Evolutionary conservation across 1,140 invertebrate species (phyloP).

Genomic region (Acromyrmex charruanus): DNA sequence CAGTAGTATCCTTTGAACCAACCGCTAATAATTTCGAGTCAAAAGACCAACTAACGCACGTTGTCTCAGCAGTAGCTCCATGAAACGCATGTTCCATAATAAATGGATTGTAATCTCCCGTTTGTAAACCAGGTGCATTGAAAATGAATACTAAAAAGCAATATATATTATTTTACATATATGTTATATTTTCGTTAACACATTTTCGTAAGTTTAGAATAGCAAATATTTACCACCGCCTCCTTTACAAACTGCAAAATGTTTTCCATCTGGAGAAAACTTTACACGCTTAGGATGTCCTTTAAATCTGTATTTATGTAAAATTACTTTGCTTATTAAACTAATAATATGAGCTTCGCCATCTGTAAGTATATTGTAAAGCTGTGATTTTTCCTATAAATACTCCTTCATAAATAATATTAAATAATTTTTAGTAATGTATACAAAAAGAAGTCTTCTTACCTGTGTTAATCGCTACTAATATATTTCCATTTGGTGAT

Average conservation of each 20-base stretch:
- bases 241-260: conserved; percentile 96
- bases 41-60: conserved; percentile 95
- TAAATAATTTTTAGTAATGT: conserved; percentile 35
- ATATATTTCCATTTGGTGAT: conserved; percentile 94
- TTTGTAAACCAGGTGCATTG: conserved; percentile 92
- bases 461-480: conserved; percentile 97
- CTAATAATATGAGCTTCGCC: conserved; percentile 96
- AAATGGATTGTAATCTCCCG: conserved; percentile 95
- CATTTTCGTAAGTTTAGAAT: conserved; percentile 40
- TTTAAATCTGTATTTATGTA: conserved; percentile 95
- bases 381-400: conserved; percentile 17
- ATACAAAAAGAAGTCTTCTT: conserved; percentile 77
- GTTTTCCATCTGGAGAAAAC: conserved; percentile 98
- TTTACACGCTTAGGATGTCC: conserved; percentile 91
- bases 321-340: conserved; percentile 93
- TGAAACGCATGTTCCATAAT: conserved; percentile 94
- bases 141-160: conserved; percentile 92
- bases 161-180: conserved; percentile 34
- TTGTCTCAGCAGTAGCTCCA: conserved; percentile 93
- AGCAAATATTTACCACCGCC: conserved; percentile 89
- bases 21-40: conserved; percentile 95
- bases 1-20: conserved; percentile 95
- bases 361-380: conserved; percentile 87
- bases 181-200: conserved; percentile 52
- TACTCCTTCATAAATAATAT: background rate